Base-by-base conservation (phyloP, 2,888 invertebrate genomes). In the Blera fallax region DNA sequence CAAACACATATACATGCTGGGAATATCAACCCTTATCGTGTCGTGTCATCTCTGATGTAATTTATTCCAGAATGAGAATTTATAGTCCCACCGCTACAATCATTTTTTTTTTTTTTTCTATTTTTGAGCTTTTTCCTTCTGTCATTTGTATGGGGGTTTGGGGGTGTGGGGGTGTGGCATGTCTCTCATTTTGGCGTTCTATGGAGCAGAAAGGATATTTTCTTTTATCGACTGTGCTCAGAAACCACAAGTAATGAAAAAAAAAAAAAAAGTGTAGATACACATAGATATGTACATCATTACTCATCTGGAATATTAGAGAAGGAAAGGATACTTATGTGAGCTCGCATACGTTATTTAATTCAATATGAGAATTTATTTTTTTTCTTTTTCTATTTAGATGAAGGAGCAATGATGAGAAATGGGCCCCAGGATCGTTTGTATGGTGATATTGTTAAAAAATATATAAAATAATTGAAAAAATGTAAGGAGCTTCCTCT, bases 31-130 rank as follows among this genome's bases (percentile, higher is more conserved):
- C 85, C 70, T 72, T 85, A 85, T 85, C 85, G 76, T 81, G 80
- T 67, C 85, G 32, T 81, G 80, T 85, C 85, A 85, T 81, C 81
- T 85, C 81, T 85, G 85, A 81, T 85, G 72, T 85, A 85, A 85
- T 85, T 85, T 85, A 85, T 85, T 85, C 85, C 76, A 80, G 56
- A 85, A 81, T 81, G 81, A 72, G 76, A 81, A 85, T 81, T 85
- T 85, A 85, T 77, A 80, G 85, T 72, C 76, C 65, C 80, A 77
- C 76, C 76, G 81, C 65, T 65, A 60, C 65, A 72, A 65, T 69
- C 32, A 18, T 37, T 37, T 29, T 27, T 50, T 52, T 43, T n/a
- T 67, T 40, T 24, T 27, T 50, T n/a, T 29, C 24, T 78, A 58
- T 67, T 76, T 76, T 70, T 52, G 37, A 79, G 18, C 40, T 18